These are phyloP conservation scores for Orius insidiosus DNA, from an alignment of 1,140 invertebrate genomes.

Conservation along the genomic window DNA sequence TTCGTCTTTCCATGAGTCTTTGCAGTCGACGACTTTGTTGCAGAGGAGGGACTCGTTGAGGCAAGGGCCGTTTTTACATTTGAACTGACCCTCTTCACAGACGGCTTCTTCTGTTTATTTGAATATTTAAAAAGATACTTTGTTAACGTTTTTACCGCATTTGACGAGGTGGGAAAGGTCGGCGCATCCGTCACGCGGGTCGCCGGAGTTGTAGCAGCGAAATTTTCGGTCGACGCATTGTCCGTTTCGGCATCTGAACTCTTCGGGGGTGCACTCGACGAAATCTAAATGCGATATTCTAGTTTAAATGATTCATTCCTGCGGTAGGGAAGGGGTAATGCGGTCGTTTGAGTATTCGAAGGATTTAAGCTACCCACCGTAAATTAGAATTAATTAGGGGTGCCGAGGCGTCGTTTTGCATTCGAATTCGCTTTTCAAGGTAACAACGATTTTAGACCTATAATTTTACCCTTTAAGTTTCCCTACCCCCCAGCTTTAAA, in stretches of 20 bases:
- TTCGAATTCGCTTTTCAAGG: conserved; percentile 1
- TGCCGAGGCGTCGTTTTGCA: too few relatives aligned
- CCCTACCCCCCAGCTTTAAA: too few relatives aligned
- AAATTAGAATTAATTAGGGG: too few relatives aligned
- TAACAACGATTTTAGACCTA: conserved; percentile 19
- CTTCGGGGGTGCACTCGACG: conserved; percentile 15
- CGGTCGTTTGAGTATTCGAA: too few relatives aligned
- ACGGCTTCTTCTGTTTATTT: conserved; percentile 17
- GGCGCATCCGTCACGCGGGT: conserved; percentile 24
- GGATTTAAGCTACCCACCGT: too few relatives aligned
- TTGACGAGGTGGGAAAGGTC: conserved; percentile 28
- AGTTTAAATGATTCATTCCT: conserved; percentile 18
- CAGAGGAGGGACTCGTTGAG: conserved; percentile 24
- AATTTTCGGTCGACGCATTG: conserved; percentile 26
- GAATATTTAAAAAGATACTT: conserved; percentile 13
- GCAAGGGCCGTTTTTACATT: conserved; percentile 24
- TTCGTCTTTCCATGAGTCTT: conserved; percentile 28
- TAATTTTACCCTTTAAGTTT: too few relatives aligned
- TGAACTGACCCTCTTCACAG: conserved; percentile 21
- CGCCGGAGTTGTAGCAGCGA: conserved; percentile 23
- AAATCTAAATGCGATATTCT: conserved; percentile 23
- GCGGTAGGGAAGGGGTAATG: not conserved
- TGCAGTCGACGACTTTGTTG: conserved; percentile 27
- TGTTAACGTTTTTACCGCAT: conserved; percentile 25
- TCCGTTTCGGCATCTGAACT: conserved; percentile 27